Percentiles rank a stretch among this genome's conserved stretches.
phyloP scores from a whole-genome alignment of 2,797 vertebrate species.

The Emydoidea blandingii region DNA sequence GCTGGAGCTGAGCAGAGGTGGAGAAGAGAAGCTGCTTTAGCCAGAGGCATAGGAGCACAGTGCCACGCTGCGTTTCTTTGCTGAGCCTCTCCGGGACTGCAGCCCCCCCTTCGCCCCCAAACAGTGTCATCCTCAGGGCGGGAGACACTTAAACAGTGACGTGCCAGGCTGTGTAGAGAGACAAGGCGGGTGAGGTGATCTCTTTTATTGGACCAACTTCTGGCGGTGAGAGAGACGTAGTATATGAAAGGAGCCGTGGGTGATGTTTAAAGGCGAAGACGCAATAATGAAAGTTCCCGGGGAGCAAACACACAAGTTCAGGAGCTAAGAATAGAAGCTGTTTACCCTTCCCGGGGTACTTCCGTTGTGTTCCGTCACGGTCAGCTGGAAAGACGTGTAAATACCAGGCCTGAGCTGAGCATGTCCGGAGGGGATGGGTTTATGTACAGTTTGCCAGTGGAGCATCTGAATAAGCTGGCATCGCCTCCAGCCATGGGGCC shows the following conservation, averaged over 20 bases:
- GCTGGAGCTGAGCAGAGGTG: background rate
- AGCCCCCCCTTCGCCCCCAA: background rate
- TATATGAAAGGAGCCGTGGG: conserved; percentile 22
- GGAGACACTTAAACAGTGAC: conserved; percentile 68
- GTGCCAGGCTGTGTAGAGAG: conserved; percentile 46
- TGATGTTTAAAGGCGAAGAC: conserved; percentile 69
- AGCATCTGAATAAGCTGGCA: conserved; percentile 35
- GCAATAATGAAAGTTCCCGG: conserved; percentile 56
- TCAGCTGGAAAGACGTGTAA: background rate
- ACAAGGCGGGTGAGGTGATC: background rate
- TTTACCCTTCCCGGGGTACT: conserved; percentile 45
- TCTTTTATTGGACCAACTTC: background rate
- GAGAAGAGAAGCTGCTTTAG: background rate
- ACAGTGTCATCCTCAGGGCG: conserved; percentile 35
- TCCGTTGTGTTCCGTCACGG: background rate
- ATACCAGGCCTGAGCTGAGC: background rate
- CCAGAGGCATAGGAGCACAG: background rate
- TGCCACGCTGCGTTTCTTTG: background rate
- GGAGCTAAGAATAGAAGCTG: background rate
- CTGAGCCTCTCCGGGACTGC: background rate
- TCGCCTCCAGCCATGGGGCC: background rate
- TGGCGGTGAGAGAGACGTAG: no score
- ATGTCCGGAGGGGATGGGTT: background rate
- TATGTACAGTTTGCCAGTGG: conserved; percentile 55
- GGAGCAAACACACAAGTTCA: conserved; percentile 61